Percentiles rank a stretch among this genome's conserved stretches.
These are phyloP conservation scores for Poeciliopsis presidionis DNA, from an alignment of 2,797 vertebrate species.

Conservation along the genomic window DNA sequence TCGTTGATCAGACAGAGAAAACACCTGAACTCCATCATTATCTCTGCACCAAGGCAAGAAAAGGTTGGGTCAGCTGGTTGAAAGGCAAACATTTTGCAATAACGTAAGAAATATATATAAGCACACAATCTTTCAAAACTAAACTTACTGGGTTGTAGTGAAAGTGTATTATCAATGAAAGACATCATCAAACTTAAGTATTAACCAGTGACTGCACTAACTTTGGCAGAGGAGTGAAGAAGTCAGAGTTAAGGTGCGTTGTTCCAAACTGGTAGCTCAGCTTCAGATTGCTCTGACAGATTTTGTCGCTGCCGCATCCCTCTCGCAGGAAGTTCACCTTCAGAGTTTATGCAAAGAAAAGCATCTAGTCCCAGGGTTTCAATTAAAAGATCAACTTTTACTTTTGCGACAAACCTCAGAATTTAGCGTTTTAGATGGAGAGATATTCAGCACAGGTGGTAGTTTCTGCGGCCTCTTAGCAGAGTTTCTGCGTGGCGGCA, in stretches of 20 bases:
- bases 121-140: not conserved
- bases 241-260: slow-evolving; percentile 74
- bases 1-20: slow-evolving; percentile 88
- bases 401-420: slow-evolving; percentile 82
- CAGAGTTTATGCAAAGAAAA: slow-evolving; percentile 2
- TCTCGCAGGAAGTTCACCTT: slow-evolving; percentile 93
- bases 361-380: not conserved
- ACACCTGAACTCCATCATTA: slow-evolving; percentile 81
- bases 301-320: slow-evolving; percentile 91
- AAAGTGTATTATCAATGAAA: not conserved
- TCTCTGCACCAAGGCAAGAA: slow-evolving; percentile 57
- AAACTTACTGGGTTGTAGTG: not conserved
- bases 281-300: slow-evolving; percentile 94
- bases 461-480: slow-evolving; percentile 79
- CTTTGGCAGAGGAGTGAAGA: slow-evolving; percentile 86
- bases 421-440: slow-evolving; percentile 82
- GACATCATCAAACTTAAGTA: not conserved
- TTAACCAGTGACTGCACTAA: slow-evolving; percentile 61
- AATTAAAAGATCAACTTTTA: not conserved
- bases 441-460: slow-evolving; percentile 83
- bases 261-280: slow-evolving; percentile 86
- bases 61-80: not conserved
- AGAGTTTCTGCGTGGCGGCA: slow-evolving; percentile 73
- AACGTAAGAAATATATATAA: not conserved
- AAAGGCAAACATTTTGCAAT: not conserved